Evolutionary conservation across 2,113 vertebrate genomes (phyloP).

Genomic region (Shinisaurus crocodilurus): DNA sequence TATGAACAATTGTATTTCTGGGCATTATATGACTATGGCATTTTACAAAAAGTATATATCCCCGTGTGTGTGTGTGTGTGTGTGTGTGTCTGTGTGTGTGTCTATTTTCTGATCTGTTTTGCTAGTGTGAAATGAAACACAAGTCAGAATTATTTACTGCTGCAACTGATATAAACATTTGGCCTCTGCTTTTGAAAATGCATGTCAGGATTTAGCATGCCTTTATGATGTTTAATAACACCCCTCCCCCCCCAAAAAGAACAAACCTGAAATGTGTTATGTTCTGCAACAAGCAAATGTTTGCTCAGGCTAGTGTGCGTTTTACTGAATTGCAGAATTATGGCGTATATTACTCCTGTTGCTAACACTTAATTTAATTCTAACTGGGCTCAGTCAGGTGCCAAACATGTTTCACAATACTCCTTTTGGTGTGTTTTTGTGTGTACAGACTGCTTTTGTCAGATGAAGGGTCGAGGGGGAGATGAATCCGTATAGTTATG

Average conservation of each 20-base stretch:
- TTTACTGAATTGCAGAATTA: neutral
- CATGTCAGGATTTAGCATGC: constrained; percentile 34
- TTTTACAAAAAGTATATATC: constrained; percentile 9
- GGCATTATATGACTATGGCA: constrained; percentile 3
- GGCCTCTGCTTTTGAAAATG: constrained; percentile 17
- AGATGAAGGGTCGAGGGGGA: constrained; percentile 51
- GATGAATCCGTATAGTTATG: constrained; percentile 56
- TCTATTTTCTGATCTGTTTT: constrained; percentile 36
- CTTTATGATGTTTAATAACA: constrained; percentile 22
- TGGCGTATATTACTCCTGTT: neutral
- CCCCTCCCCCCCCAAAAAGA: too few relatives aligned
- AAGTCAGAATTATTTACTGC: constrained; percentile 11
- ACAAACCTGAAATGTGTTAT: constrained; percentile 29
- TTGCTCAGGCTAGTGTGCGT: neutral
- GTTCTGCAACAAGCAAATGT: constrained; percentile 8
- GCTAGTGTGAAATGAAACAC: constrained; percentile 6
- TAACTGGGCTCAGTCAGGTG: neutral
- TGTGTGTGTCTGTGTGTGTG: neutral
- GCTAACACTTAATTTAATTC: constrained; percentile 9
- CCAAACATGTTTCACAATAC: constrained; percentile 14
- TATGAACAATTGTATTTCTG: constrained; percentile 38
- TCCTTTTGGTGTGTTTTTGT: constrained; percentile 39
- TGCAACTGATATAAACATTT: constrained; percentile 1
- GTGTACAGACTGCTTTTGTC: constrained; percentile 47
- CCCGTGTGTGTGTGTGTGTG: neutral